phyloP scores from a whole-genome alignment of 2,113 vertebrate species.

The Scytalopus superciliaris region DNA sequence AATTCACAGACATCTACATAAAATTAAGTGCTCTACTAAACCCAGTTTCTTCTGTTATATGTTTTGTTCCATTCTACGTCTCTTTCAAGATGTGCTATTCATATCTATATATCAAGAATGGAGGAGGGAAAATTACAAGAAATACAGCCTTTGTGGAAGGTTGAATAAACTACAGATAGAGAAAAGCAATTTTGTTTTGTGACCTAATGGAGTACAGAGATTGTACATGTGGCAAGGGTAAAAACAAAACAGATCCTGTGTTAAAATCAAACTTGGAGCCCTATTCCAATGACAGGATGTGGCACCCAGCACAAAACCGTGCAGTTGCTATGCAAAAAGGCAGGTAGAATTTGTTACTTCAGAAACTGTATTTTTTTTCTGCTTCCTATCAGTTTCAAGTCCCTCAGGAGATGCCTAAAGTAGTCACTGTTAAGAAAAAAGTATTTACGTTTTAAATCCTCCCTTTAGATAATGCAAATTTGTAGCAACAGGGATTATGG shows the following conservation, averaged over 20 bases:
- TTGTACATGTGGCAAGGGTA: neutral
- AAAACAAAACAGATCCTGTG: neutral
- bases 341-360: neutral
- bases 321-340: neutral
- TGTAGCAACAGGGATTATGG: neutral
- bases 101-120: neutral
- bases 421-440: neutral
- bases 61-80: neutral
- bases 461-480: neutral
- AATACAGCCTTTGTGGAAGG: neutral
- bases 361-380: neutral
- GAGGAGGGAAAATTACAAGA: neutral
- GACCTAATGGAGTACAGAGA: neutral
- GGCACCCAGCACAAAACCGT: neutral
- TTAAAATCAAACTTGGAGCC: neutral
- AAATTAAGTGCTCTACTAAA: neutral
- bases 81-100: neutral
- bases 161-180: constrained; percentile 14
- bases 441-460: constrained; percentile 12
- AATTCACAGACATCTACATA: neutral
- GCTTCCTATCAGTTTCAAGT: neutral
- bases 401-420: neutral
- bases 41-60: neutral
- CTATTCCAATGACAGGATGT: neutral
- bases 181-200: constrained; percentile 30